Evolutionary conservation across 2,113 vertebrate species (phyloP), one percentile per base, ranked within the genome.

Genomic region (Ailurus styani): DNA sequence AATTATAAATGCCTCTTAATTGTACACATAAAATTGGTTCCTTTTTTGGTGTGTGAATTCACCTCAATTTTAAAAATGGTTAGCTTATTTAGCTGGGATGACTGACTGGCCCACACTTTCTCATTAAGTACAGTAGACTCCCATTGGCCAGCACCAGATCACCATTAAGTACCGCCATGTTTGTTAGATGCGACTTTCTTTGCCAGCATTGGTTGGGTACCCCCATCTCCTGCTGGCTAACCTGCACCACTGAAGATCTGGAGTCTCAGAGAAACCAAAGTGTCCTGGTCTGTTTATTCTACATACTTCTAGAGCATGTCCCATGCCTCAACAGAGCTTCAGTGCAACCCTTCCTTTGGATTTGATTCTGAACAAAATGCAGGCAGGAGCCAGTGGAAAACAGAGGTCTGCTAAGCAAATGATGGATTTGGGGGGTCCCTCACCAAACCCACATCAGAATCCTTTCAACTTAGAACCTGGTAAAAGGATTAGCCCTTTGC

Each of bases 91-190:
- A 54, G 14, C 73, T 64, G 18, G 45, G 54, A 1, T 23, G 42
- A 45, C 1, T 25, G 68, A 23, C 10, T 0, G 37, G 47, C 6
- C 20, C 3, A 0, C 5, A 21, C 34, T 50, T 37, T 77, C n/a
- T 64, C 27, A 13, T 9, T 23, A 13, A 64, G 50, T 40, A 1
- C 23, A 42, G 21, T 0, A 27, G 42, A 14, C 34, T 20, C 42
- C 13, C 60, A 1, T 1, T 2, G 50, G 66, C 78, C 42, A 20
- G 50, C 8, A 0, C 17, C 42, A 54, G 57, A 52, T 40, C 17
- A 15, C 55, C 50, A 2, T 0, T 3, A 23, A 42, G 50, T 15
- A 7, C 12, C 2, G 3, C 21, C 45, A 1, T 4, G 47, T 17
- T n/a, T 52, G 17, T 82, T 17, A 20, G 66, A 14, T 0, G 6